Evolutionary conservation across 2,797 vertebrate genomes (phyloP).

Genomic region (Chanos chanos): DNA sequence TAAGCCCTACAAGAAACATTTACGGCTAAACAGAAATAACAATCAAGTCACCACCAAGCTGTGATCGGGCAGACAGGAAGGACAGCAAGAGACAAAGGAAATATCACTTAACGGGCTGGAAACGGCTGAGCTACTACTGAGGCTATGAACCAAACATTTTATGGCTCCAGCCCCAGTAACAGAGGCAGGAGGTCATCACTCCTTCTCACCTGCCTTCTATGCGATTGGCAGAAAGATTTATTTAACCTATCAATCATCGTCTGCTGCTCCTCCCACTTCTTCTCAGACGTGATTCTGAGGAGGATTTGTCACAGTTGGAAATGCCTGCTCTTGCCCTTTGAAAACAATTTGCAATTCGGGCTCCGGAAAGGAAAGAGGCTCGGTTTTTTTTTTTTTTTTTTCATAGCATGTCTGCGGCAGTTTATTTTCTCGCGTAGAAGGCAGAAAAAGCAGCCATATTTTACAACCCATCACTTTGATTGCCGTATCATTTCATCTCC

Average conservation of each 20-base stretch:
- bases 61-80: constrained; percentile 16
- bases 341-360: constrained; percentile 13
- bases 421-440: too few species aligned
- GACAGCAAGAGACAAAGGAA: constrained; percentile 7
- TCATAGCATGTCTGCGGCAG: too few species aligned
- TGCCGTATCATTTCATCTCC: too few species aligned
- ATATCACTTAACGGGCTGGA: constrained; percentile 9
- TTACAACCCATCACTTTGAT: too few species aligned
- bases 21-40: constrained; percentile 42
- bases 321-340: constrained; percentile 25
- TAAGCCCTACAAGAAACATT: constrained; percentile 44
- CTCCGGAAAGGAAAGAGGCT: too few species aligned
- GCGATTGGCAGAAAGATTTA: constrained; percentile 40
- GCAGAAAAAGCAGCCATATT: too few species aligned
- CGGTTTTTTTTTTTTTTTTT: too few species aligned
- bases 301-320: constrained; percentile 40
- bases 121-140: constrained; percentile 5
- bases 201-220: constrained; percentile 25
- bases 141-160: constrained; percentile 1
- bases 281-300: constrained; percentile 35
- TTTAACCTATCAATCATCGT: constrained; percentile 43
- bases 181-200: constrained; percentile 41
- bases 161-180: constrained; percentile 26
- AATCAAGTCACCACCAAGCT: constrained; percentile 35
- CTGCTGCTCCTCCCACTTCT: constrained; percentile 31